These are phyloP conservation scores for Bujurquina vittata DNA, from an alignment of 2,113 vertebrate species.

Conservation along the genomic window DNA sequence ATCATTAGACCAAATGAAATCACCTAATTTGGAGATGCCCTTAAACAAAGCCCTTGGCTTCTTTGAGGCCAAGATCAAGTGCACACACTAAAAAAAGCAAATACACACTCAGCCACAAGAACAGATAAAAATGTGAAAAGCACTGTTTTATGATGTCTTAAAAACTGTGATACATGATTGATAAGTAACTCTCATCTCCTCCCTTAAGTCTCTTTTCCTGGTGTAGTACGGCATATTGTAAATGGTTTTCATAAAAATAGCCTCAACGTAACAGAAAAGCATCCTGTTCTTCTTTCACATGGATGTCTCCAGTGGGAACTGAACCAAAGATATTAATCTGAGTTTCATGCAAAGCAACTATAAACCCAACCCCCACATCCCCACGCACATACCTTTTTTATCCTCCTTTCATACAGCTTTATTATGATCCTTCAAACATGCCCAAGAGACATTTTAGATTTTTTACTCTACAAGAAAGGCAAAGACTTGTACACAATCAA, in stretches of 20 bases:
- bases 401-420: slow-evolving; percentile 42
- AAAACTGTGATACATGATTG: slow-evolving; percentile 10
- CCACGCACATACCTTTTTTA: slow-evolving; percentile 48
- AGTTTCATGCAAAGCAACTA: slow-evolving; percentile 45
- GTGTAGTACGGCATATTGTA: slow-evolving; percentile 17
- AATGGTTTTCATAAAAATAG: slow-evolving; percentile 47
- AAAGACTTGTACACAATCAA: slow-evolving; percentile 12
- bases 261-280: slow-evolving; percentile 37
- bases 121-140: slow-evolving; percentile 1
- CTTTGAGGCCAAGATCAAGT: background rate
- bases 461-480: background rate
- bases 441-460: slow-evolving; percentile 56
- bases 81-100: background rate
- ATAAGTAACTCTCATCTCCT: slow-evolving; percentile 13
- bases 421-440: slow-evolving; percentile 58
- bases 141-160: background rate
- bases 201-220: slow-evolving; percentile 10
- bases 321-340: slow-evolving; percentile 39
- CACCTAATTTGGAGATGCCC: background rate
- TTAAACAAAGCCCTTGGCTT: background rate
- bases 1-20: background rate
- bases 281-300: slow-evolving; percentile 30
- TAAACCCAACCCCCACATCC: slow-evolving; percentile 48
- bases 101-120: background rate
- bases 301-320: slow-evolving; percentile 45